Conservation (phyloP, 1,140 invertebrate species). For the Drosophila subpulchrella region DNA sequence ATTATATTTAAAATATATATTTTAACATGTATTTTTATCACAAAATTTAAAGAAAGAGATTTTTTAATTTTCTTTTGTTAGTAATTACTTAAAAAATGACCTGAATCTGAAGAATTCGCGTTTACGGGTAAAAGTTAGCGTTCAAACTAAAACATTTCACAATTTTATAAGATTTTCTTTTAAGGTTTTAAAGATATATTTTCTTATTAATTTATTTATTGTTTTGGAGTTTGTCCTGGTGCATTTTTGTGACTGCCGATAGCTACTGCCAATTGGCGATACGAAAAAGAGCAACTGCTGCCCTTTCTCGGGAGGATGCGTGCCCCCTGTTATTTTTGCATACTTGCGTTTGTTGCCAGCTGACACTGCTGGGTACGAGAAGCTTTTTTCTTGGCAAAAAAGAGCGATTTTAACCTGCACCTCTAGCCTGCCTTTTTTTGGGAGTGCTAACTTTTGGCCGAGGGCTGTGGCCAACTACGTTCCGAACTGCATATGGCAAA, state of each 20-base stretch:
- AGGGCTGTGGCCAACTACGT: slow-evolving; percentile 2
- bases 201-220: no score
- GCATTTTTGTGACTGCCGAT: slow-evolving; percentile 21
- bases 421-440: slow-evolving; percentile 6
- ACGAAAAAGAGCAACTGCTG: slow-evolving; percentile 58
- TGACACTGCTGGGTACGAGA: slow-evolving; percentile 33
- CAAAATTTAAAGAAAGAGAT: no score
- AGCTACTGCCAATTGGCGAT: slow-evolving; percentile 64
- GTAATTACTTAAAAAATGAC: no score
- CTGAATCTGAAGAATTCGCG: no score
- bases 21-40: no score
- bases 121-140: no score
- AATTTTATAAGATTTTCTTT: no score
- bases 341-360: slow-evolving; percentile 48
- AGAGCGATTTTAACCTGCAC: slow-evolving; percentile 12
- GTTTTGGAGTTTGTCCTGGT: background rate
- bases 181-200: no score
- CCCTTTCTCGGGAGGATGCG: slow-evolving; percentile 44
- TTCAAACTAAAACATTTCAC: no score
- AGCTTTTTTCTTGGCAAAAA: slow-evolving; percentile 17
- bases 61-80: no score
- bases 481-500: slow-evolving; percentile 21
- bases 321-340: slow-evolving; percentile 43
- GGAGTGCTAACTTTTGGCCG: background rate
- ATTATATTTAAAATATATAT: background rate